Conservation (phyloP, 2,888 invertebrate genomes). For the Caenorhabditis plicata region DNA sequence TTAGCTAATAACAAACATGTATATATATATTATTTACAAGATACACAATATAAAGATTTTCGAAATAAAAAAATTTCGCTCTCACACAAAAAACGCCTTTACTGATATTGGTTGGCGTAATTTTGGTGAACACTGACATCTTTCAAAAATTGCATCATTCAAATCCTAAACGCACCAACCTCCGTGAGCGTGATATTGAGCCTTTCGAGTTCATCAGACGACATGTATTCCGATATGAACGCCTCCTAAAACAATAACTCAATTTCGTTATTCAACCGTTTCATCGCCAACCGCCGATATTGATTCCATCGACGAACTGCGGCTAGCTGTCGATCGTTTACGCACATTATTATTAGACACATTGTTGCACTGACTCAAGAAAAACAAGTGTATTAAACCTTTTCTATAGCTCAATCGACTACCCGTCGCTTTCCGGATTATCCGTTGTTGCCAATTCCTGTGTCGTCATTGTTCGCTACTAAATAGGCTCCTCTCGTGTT, state of each 20-base stretch:
- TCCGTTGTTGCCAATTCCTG: too few relatives aligned
- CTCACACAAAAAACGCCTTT: too few relatives aligned
- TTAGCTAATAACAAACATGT: too few relatives aligned
- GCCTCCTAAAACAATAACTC: slow-evolving; percentile 21
- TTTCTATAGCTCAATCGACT: too few relatives aligned
- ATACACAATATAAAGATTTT: too few relatives aligned
- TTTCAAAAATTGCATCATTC: slow-evolving; percentile 18
- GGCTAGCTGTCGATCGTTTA: slow-evolving; percentile 12
- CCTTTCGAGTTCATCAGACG: slow-evolving; percentile 62
- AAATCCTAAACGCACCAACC: slow-evolving; percentile 28
- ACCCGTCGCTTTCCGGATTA: too few relatives aligned
- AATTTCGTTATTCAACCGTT: neutral
- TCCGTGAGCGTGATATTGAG: slow-evolving; percentile 61
- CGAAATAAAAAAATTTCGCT: neutral
- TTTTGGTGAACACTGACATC: slow-evolving; percentile 14
- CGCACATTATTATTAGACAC: too few relatives aligned
- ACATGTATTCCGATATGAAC: slow-evolving; percentile 31
- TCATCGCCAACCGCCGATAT: slow-evolving; percentile 26
- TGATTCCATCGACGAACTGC: slow-evolving; percentile 22
- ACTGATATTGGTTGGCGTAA: slow-evolving; percentile 1
- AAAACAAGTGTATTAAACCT: too few relatives aligned
- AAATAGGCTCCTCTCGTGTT: too few relatives aligned
- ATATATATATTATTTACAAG: too few relatives aligned
- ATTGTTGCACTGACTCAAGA: too few relatives aligned
- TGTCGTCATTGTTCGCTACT: too few relatives aligned